Evolutionary conservation across 2,888 invertebrate genomes (phyloP).

Genomic region (Tillus elongatus): DNA sequence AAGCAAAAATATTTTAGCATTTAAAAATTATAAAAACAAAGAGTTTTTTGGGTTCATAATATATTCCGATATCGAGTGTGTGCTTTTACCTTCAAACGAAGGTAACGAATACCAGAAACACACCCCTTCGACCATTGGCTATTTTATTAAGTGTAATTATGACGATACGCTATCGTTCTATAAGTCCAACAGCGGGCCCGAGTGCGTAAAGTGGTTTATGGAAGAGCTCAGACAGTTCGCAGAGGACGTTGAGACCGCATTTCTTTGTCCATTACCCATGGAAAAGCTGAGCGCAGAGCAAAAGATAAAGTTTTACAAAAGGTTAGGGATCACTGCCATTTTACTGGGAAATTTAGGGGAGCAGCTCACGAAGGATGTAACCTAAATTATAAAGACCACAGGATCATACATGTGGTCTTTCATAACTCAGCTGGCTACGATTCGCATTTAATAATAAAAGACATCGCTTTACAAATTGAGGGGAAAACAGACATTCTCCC

Average conservation of each 20-base stretch:
- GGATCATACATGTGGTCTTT: neutral
- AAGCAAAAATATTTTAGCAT: neutral
- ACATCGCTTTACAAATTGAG: neutral
- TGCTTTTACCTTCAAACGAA: neutral
- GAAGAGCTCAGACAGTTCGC: too few species aligned
- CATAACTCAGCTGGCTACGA: neutral
- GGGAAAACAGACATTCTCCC: conserved; percentile 7
- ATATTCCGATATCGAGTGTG: neutral
- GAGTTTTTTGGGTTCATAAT: neutral
- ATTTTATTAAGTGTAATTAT: neutral
- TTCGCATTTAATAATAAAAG: conserved; percentile 9
- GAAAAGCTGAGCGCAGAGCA: too few species aligned
- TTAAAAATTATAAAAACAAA: neutral
- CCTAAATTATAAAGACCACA: neutral
- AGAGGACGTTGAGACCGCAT: too few species aligned
- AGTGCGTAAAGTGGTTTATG: too few species aligned
- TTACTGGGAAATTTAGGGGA: neutral
- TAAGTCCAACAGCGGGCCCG: neutral
- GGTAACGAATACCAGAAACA: neutral
- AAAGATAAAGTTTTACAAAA: too few species aligned
- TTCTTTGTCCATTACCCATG: too few species aligned
- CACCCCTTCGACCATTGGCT: neutral
- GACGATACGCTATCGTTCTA: neutral
- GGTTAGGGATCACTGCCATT: conserved; percentile 1
- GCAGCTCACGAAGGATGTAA: conserved; percentile 2